Evolutionary conservation across 2,888 invertebrate species (phyloP), one percentile per base, ranked within the genome.

Genomic region (Nomada fabriciana): DNA sequence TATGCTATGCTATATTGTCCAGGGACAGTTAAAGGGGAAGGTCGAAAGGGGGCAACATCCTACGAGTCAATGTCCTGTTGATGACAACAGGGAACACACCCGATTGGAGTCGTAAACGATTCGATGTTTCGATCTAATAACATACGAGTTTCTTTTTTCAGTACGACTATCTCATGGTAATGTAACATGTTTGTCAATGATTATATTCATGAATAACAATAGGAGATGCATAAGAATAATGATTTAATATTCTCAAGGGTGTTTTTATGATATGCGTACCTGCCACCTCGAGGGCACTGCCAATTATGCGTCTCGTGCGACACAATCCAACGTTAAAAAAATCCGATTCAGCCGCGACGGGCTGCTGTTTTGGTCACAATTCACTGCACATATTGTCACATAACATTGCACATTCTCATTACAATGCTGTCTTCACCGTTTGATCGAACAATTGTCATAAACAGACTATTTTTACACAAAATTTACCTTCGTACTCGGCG

Each of bases 291-390:
- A 86, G 84, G 82, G 47, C 72, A 86, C 75, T 73, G 80, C 75
- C 82, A 86, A 85, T 83, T 86, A 84, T 84, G 80, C 86, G 85
- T 86, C 79, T 87, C 76, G 84, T 79, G 81, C 76, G 86, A 87
- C 80, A 84, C 82, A 86, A 89, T 87, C 85, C 82, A 82, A 77
- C 76, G 75, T 7, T 63, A 55, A 77, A 64, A 69, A 59, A 74
- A 82, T 83, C 82, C 75, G 68, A 70, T 77, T 84, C 86, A 76
- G 91, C 91, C 91, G 78, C 90, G 59, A 78, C 70, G 84, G 91
- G 89, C 91, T 83, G 82, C 83, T 88, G 80, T 89, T 83, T 92
- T 89, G 83, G 90, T 92, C 92, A 92, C 90, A 83, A 91, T 90
- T 87, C 89, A 91, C 89, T 80, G 77, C 86, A 89, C 92, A 91